Evolutionary conservation across 2,888 invertebrate species (phyloP), one percentile per base, ranked within the genome.

Genomic region (Tromatobia lineatoria): DNA sequence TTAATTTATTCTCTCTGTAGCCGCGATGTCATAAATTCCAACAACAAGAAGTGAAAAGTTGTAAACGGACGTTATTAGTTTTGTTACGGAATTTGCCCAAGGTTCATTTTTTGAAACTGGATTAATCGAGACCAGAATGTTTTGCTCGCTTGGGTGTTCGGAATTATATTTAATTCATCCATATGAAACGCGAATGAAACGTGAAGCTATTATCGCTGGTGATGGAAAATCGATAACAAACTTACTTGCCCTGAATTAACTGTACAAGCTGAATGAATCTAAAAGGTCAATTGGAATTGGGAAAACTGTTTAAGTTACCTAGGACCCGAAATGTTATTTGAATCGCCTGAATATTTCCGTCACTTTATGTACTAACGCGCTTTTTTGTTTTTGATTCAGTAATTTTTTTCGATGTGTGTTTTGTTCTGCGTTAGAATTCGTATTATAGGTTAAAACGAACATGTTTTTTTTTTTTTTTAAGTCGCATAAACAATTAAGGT

Each of bases 141-240:
- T 61, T 38, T 34, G 18, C 38, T 29, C 15, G 18, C 7, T 18
- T 2, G 18, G 3, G 38, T 18, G n/a, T 61, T 61, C n/a, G 38
- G n/a, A 34, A n/a, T n/a, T n/a, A n/a, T n/a, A 15, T 61, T 29
- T 34, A 2, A 29, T 25, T 3, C 11, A 7, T 13, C n/a, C 15
- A 25, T 59, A 59, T 18, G 38, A 18, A 0, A 38, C 8, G 69
- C 29, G 23, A 18, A 8, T 34, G 59, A 20, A 20, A n/a, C 50
- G 57, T 7, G 18, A 54, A 20, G 45, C 57, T 57, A 18, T 18
- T 15, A 38, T 23, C 13, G n/a, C 6, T 38, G 7, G 57, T 71
- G 71, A 77, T 25, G 70, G 71, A 57, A 38, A 71, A 23, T 71
- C 34, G 25, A 54, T 76, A 57, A 81, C 34, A 29, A 18, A 11